These are phyloP conservation scores for Netelia fuscicornis DNA, from an alignment of 2,888 invertebrate species.

Conservation along the genomic window DNA sequence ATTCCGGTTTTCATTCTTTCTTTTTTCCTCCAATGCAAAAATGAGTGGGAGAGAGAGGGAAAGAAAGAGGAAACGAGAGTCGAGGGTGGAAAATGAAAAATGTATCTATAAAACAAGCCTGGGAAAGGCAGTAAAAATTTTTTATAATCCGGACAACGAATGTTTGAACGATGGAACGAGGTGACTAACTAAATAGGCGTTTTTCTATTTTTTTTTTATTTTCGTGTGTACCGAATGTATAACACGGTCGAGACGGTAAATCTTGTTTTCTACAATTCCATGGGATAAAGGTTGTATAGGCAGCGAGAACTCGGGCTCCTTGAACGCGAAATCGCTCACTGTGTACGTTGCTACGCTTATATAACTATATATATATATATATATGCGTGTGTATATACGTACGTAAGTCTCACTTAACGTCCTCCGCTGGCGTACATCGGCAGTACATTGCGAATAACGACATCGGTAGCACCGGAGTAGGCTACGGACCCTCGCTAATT, in stretches of 20 bases:
- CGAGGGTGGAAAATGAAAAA: constrained; percentile 7
- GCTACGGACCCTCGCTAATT: constrained; percentile 68
- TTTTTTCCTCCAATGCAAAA: constrained; percentile 1
- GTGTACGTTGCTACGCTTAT: not conserved
- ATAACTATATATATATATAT: constrained; percentile 19
- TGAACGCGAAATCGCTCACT: constrained; percentile 57
- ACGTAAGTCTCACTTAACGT: constrained; percentile 71
- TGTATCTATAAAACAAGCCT: not conserved
- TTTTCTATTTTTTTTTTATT: not conserved
- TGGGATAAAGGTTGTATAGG: constrained; percentile 13
- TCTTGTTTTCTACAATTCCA: constrained; percentile 33
- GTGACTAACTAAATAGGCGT: too few relatives aligned
- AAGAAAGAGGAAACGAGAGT: too few relatives aligned
- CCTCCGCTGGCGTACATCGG: constrained; percentile 65
- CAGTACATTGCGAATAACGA: constrained; percentile 71
- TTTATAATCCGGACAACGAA: constrained; percentile 1
- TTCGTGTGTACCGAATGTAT: not conserved
- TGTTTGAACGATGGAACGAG: not conserved
- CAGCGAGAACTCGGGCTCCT: constrained; percentile 42
- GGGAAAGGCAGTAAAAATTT: not conserved
- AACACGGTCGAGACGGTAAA: constrained; percentile 9
- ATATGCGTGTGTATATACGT: constrained; percentile 1
- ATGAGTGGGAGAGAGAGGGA: not conserved
- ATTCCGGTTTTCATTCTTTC: constrained; percentile 23
- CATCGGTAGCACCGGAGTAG: constrained; percentile 66